phyloP scores from a whole-genome alignment of 2,113 vertebrate species.

The Pseudorhombus dupliciocellatus region DNA sequence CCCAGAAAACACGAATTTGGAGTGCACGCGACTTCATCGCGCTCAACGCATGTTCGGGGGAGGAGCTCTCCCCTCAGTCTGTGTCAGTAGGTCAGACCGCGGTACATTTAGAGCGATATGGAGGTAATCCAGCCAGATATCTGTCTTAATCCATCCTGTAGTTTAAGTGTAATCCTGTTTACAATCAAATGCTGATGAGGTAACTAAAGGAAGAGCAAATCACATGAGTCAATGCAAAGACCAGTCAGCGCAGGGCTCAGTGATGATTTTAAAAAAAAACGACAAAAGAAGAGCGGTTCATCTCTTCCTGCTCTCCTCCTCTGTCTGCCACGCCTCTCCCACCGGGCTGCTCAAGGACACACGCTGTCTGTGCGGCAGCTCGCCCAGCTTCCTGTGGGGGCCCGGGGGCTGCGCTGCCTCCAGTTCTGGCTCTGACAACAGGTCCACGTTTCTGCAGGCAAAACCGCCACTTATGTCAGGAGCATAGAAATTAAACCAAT shows the following conservation, averaged over 20 bases:
- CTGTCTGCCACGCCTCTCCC: neutral
- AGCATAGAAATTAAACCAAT: neutral
- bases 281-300: neutral
- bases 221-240: too few relatives aligned
- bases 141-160: too few relatives aligned
- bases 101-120: too few relatives aligned
- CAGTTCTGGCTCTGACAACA: neutral
- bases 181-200: too few relatives aligned
- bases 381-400: neutral
- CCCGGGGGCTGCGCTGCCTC: neutral
- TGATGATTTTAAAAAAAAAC: neutral
- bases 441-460: neutral
- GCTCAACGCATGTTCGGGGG: conserved; percentile 13
- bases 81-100: neutral
- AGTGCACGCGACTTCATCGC: conserved; percentile 14
- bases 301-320: neutral
- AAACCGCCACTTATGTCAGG: conserved; percentile 1
- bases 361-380: neutral
- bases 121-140: too few relatives aligned
- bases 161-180: too few relatives aligned
- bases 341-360: neutral
- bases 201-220: too few relatives aligned
- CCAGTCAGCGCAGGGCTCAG: too few relatives aligned
- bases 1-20: conserved; percentile 66
- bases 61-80: neutral